phyloP scores from a whole-genome alignment of 1,140 invertebrate species.

The Macrobrachium rosenbergii region DNA sequence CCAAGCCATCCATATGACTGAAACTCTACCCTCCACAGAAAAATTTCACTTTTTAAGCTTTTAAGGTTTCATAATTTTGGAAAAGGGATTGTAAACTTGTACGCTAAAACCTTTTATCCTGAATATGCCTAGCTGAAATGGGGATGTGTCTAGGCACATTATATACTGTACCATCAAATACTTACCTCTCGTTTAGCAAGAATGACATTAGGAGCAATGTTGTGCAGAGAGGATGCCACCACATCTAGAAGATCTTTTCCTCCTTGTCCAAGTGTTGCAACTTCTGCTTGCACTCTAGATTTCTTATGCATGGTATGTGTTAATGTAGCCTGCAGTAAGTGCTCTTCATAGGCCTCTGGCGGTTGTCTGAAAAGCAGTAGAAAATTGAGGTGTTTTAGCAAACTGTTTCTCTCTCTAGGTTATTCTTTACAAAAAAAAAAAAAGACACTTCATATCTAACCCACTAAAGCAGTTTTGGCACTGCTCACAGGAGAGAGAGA shows the following conservation, averaged over 20 bases:
- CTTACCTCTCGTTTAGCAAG: conserved; percentile 49
- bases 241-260: conserved; percentile 23
- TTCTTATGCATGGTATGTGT: background rate
- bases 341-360: conserved; percentile 21
- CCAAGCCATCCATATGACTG: too few species aligned
- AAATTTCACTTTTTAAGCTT: too few species aligned
- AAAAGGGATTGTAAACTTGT: too few species aligned
- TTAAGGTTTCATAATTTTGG: too few species aligned
- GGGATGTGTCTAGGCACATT: background rate
- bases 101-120: too few species aligned
- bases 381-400: background rate
- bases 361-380: background rate
- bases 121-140: too few species aligned
- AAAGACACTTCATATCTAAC: too few species aligned
- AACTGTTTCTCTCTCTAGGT: background rate
- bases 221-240: conserved; percentile 32
- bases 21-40: too few species aligned
- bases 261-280: conserved; percentile 16
- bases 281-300: conserved; percentile 16
- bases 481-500: background rate
- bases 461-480: too few species aligned
- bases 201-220: conserved; percentile 52
- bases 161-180: background rate
- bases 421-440: background rate
- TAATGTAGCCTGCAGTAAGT: conserved; percentile 23